A percentile compares a stretch with the other conserved stretches of the same genome.
Evolutionary conservation across 2,888 invertebrate species (phyloP).

Genomic region (Hofmannophila pseudospretella): DNA sequence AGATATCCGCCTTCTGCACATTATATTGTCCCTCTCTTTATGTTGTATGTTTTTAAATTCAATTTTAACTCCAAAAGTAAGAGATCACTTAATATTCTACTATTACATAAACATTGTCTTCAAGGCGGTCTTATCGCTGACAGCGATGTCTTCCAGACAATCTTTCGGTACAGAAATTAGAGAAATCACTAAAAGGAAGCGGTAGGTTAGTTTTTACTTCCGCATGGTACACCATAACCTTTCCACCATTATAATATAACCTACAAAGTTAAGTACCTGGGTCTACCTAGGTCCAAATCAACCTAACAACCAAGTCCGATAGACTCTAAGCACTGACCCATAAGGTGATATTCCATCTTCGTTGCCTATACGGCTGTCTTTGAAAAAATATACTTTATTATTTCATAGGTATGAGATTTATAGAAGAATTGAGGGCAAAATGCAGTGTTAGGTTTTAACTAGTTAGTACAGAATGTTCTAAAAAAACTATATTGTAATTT

Average conservation of each 20-base stretch:
- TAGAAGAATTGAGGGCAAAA: background rate
- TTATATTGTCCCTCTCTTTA: too few relatives aligned
- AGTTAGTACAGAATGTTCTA: background rate
- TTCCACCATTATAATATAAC: slow-evolving; percentile 9
- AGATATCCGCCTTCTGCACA: too few relatives aligned
- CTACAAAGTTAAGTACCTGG: slow-evolving; percentile 16
- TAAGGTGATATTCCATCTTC: slow-evolving; percentile 28
- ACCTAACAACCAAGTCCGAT: slow-evolving; percentile 25
- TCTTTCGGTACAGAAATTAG: too few relatives aligned
- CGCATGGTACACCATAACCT: too few relatives aligned
- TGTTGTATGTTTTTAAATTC: too few relatives aligned
- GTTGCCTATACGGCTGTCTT: slow-evolving; percentile 42
- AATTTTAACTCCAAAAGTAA: too few relatives aligned
- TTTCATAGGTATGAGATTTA: background rate
- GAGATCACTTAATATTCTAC: too few relatives aligned
- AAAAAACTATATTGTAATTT: background rate
- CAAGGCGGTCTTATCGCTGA: too few relatives aligned
- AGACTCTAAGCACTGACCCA: slow-evolving; percentile 34
- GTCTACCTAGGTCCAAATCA: slow-evolving; percentile 23
- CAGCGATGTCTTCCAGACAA: too few relatives aligned
- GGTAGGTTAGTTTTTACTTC: too few relatives aligned
- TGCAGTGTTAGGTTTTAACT: background rate
- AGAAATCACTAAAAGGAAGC: too few relatives aligned
- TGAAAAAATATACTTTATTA: slow-evolving; percentile 33
- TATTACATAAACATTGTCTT: too few relatives aligned